Evolutionary conservation across 2,888 invertebrate species (phyloP), one percentile per base, ranked within the genome.

Genomic region (Oscheius onirici): DNA sequence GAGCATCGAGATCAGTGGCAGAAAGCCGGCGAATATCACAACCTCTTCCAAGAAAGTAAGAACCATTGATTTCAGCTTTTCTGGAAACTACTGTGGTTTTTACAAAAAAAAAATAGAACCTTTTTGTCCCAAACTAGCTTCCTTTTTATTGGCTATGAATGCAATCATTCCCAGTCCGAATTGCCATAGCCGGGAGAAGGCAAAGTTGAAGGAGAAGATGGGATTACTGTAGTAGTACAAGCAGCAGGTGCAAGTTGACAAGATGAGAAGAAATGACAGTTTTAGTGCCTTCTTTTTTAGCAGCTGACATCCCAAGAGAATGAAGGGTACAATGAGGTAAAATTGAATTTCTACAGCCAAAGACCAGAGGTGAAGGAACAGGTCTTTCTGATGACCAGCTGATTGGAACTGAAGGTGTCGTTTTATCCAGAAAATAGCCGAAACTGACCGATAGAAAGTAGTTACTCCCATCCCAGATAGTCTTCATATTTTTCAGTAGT

Each of bases 321-420:
- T 26, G 34, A 65, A 51, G 24, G 60, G 60, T 20, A 44, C 60
- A 11, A 60, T 24, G 2, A 60, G 44, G 22, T 44, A 44, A 24
- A 65, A 65, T n/a, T 65, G 65, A 1, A 51, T 34, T 49, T 51
- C 65, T 2, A 65, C 51, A 13, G 51, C 28, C n/a, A 65, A 17
- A 26, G 51, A 51, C 65, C 65, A 65, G 5, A 17, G 22, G 26
- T 65, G 65, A 17, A 65, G 51, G 22, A 65, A 65, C 26, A 51
- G 22, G n/a, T 65, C 60, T 41, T 60, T 60, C 43, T 20, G 44
- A 22, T 41, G 43, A 20, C 15, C 43, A 0, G 60, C 41, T 5
- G 60, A 22, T 60, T 60, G 60, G 22, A 60, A 60, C 58, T 58
- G 58, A 58, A n/a, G n/a, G n/a, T n/a, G n/a, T n/a, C n/a, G n/a